Percentiles rank a stretch among this genome's conserved stretches.
These are phyloP conservation scores for Rhimphoctona megacephalus DNA, from an alignment of 2,888 invertebrate genomes.

Conservation along the genomic window DNA sequence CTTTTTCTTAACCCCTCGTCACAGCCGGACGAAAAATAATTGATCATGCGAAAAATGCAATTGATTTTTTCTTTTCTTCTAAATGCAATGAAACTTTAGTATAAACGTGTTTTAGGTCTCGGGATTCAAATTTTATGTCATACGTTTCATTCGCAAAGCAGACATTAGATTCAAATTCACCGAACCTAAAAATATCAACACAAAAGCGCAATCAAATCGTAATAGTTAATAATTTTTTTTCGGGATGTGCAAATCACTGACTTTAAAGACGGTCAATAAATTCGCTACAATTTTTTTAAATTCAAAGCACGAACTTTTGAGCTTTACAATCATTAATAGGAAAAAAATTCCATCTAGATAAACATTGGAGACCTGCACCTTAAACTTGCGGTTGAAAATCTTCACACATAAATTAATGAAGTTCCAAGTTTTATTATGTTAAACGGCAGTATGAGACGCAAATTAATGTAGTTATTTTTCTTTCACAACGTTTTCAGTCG, in stretches of 20 bases:
- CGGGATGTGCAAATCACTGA: background rate
- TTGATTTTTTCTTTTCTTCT: background rate
- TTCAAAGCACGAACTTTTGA: background rate
- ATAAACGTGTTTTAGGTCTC: background rate
- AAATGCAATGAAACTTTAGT: background rate
- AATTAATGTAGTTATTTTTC: background rate
- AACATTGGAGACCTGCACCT: background rate
- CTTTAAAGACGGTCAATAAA: background rate
- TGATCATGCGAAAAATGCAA: background rate
- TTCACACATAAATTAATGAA: background rate
- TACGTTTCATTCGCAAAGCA: background rate
- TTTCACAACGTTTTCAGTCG: background rate
- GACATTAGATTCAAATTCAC: background rate
- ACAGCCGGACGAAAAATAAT: background rate
- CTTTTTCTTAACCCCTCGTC: background rate
- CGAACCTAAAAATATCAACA: background rate
- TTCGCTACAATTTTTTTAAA: background rate
- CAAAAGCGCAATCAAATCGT: background rate
- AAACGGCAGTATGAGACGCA: slow-evolving; percentile 5
- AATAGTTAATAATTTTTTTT: background rate
- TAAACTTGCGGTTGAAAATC: background rate
- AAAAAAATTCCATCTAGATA: slow-evolving; percentile 7
- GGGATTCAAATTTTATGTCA: background rate
- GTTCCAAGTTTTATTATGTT: background rate
- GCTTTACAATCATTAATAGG: slow-evolving; percentile 1